phyloP scores from a whole-genome alignment of 2,888 invertebrate genomes.

The Drosophila vallismaia region DNA sequence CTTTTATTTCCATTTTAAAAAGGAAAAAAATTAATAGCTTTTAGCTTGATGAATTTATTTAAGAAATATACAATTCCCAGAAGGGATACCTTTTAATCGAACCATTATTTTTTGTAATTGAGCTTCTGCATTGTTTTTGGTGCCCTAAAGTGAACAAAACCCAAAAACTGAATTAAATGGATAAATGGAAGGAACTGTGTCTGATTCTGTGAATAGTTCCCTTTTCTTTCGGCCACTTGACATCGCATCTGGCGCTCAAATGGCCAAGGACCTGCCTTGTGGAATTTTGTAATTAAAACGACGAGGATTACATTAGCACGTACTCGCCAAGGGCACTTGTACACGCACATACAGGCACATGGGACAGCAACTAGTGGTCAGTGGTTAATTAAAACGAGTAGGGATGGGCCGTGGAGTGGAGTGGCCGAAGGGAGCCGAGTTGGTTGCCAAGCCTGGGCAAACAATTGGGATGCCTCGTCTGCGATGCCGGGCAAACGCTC shows the following conservation, averaged over 20 bases:
- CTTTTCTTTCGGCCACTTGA: constrained; percentile 33
- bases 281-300: constrained; percentile 73
- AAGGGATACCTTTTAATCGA: too few relatives aligned
- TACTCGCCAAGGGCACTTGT: constrained; percentile 38
- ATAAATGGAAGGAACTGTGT: constrained; percentile 46
- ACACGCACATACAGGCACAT: constrained; percentile 3
- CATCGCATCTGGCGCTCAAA: constrained; percentile 31
- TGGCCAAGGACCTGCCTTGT: constrained; percentile 51
- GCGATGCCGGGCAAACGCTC: constrained; percentile 1
- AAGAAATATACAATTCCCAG: background rate
- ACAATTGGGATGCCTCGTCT: constrained; percentile 47
- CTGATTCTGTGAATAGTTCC: constrained; percentile 13
- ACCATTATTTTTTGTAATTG: background rate
- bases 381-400: constrained; percentile 68
- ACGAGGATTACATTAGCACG: constrained; percentile 73
- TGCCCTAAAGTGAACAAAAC: constrained; percentile 45
- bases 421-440: too few relatives aligned
- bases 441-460: constrained; percentile 33
- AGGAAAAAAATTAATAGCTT: too few relatives aligned
- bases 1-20: too few relatives aligned
- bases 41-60: too few relatives aligned
- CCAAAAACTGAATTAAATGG: constrained; percentile 69
- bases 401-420: background rate
- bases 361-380: constrained; percentile 68
- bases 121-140: constrained; percentile 6